These are phyloP conservation scores for Vulpes lagopus DNA, from an alignment of 2,113 vertebrate species.

Conservation along the genomic window DNA sequence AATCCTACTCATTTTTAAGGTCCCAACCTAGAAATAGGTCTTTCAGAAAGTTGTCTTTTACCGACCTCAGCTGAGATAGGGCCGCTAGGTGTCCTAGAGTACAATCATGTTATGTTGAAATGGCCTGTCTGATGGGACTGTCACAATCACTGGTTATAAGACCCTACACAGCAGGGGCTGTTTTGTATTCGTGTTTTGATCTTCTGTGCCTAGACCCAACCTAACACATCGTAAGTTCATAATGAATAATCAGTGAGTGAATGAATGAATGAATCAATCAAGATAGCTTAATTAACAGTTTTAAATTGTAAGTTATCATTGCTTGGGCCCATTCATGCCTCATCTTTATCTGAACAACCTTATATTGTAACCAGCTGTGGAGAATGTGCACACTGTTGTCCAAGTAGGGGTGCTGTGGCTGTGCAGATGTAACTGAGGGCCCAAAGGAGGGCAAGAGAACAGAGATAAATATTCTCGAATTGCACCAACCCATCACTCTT, in stretches of 20 bases:
- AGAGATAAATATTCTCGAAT: background rate
- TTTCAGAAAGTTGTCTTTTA: background rate
- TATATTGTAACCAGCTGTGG: background rate
- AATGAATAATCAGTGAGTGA: slow-evolving; percentile 3
- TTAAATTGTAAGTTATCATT: background rate
- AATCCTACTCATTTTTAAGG: background rate
- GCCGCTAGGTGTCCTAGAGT: background rate
- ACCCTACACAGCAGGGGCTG: background rate
- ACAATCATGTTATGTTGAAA: background rate
- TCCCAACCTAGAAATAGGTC: background rate
- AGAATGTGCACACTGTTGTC: rapidly evolving
- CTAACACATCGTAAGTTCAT: background rate
- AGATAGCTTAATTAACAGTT: slow-evolving; percentile 15
- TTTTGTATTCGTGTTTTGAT: slow-evolving; percentile 6
- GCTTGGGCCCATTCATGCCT: background rate
- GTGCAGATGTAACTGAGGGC: background rate
- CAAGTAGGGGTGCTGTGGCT: no score
- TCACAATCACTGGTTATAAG: no score
- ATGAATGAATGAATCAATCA: slow-evolving; percentile 22
- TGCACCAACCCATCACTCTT: background rate
- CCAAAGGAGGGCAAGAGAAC: background rate
- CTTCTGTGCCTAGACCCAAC: background rate
- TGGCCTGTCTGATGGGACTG: background rate
- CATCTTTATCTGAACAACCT: background rate
- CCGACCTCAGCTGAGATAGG: background rate